A percentile compares a stretch with the other conserved stretches of the same genome.
Evolutionary conservation across 2,888 invertebrate genomes (phyloP).

Genomic region (Nomada fabriciana): DNA sequence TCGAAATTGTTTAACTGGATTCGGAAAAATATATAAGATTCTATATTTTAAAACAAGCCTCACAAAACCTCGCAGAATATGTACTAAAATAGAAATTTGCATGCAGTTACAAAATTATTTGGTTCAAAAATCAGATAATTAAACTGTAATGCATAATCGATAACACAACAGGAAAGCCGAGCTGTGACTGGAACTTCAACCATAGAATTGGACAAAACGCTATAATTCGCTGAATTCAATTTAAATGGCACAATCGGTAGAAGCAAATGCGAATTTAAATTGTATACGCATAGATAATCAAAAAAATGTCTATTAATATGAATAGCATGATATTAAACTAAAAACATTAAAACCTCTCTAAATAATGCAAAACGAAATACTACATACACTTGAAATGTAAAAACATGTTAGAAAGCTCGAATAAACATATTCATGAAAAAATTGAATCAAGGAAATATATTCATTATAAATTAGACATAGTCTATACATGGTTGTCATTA

Average conservation of each 20-base stretch:
- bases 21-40: background rate
- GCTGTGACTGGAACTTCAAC: constrained; percentile 10
- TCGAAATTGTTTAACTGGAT: background rate
- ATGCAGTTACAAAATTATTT: background rate
- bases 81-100: background rate
- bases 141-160: constrained; percentile 40
- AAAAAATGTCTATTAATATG: background rate
- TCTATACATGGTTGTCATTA: background rate
- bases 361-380: no score
- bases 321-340: background rate
- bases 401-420: background rate
- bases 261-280: constrained; percentile 2
- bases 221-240: background rate
- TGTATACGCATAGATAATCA: background rate
- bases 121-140: background rate
- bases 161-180: constrained; percentile 26
- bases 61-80: background rate
- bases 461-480: background rate
- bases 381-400: background rate
- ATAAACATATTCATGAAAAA: background rate
- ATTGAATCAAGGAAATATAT: background rate
- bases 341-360: background rate
- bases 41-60: background rate
- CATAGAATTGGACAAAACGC: constrained; percentile 14
- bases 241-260: background rate